Evolutionary conservation across 2,113 vertebrate species (phyloP).

Genomic region (Mus pahari): DNA sequence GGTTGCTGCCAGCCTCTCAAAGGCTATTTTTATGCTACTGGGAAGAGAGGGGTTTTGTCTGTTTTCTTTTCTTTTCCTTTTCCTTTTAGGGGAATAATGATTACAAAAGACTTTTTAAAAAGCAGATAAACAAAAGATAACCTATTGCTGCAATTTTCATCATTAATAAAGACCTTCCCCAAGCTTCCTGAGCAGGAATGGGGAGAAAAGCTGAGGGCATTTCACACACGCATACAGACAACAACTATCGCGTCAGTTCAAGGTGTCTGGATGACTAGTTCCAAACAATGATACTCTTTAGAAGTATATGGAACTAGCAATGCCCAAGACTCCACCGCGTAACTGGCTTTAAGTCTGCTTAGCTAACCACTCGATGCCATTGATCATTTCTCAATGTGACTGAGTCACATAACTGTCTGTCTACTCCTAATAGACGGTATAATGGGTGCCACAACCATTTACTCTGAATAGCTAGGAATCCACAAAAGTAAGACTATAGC

Average conservation of each 20-base stretch:
- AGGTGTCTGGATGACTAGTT: slow-evolving; percentile 30
- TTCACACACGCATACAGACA: no score
- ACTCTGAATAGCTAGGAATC: background rate
- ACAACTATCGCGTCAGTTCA: background rate
- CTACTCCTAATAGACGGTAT: background rate
- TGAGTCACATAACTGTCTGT: no score
- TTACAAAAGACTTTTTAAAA: slow-evolving; percentile 32
- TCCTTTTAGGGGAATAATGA: background rate
- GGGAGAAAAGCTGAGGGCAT: background rate
- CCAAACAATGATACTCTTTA: background rate
- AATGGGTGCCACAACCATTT: background rate
- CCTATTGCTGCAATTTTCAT: slow-evolving; percentile 13
- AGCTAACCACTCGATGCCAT: background rate
- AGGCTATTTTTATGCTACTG: background rate
- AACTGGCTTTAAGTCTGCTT: slow-evolving; percentile 36
- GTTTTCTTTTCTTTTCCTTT: background rate
- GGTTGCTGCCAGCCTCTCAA: background rate
- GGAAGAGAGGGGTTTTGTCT: background rate
- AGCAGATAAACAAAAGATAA: slow-evolving; percentile 14
- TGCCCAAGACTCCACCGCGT: background rate
- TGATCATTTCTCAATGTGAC: background rate
- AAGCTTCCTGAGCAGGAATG: background rate
- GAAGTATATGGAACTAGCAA: slow-evolving; percentile 34
- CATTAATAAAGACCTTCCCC: background rate
- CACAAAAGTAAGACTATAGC: background rate